Evolutionary conservation across 1,140 invertebrate species (phyloP).

Genomic region (Druon quercuslanigerum): DNA sequence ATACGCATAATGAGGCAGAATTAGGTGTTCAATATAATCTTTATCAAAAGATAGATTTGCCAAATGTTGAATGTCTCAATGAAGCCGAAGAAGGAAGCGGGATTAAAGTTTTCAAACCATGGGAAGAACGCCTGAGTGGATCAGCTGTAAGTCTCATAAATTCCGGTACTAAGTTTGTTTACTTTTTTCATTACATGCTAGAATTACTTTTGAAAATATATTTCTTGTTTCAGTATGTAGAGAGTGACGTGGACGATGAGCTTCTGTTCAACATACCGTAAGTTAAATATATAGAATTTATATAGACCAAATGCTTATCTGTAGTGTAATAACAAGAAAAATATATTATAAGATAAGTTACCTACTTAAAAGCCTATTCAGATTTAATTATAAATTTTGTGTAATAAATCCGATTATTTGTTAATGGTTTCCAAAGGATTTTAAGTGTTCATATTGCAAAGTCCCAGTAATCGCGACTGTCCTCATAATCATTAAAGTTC

Average conservation of each 20-base stretch:
- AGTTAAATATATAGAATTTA: constrained; percentile 55
- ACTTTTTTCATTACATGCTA: background rate
- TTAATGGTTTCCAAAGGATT: too few species aligned
- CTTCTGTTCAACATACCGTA: constrained; percentile 95
- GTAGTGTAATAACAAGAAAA: too few species aligned
- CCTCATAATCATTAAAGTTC: too few species aligned
- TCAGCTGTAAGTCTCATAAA: constrained; percentile 79
- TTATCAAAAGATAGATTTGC: constrained; percentile 91
- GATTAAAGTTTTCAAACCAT: constrained; percentile 92
- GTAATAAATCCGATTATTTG: too few species aligned
- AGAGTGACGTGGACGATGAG: constrained; percentile 96
- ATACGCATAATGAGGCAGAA: constrained; percentile 74
- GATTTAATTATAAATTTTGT: too few species aligned
- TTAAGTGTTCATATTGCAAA: too few species aligned
- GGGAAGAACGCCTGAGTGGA: constrained; percentile 89
- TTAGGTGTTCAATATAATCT: constrained; percentile 91
- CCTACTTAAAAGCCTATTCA: too few species aligned
- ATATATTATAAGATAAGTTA: too few species aligned
- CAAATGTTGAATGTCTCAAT: constrained; percentile 94
- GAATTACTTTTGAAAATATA: constrained; percentile 17
- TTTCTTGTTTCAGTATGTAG: constrained; percentile 84
- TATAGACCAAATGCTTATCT: too few species aligned
- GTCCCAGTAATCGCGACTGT: too few species aligned
- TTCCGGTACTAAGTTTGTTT: constrained; percentile 30
- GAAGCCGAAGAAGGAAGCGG: constrained; percentile 90